Percentiles rank a stretch among this genome's conserved stretches.
Evolutionary conservation across 1,140 invertebrate genomes (phyloP).

Genomic region (Anoplolepis gracilipes): DNA sequence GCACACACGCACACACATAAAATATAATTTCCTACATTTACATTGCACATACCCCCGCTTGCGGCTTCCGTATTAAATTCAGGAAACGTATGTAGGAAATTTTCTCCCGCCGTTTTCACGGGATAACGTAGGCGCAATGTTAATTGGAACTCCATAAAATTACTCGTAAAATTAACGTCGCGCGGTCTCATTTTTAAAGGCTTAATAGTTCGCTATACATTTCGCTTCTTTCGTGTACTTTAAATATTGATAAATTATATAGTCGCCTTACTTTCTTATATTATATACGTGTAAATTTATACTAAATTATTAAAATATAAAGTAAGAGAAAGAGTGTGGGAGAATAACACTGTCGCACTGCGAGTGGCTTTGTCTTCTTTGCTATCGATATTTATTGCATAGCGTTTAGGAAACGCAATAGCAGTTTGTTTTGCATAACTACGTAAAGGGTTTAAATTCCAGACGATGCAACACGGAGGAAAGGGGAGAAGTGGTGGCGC

Average conservation of each 20-base stretch:
- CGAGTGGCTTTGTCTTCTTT: background rate
- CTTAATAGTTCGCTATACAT: background rate
- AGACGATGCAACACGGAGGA: background rate
- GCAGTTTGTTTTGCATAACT: slow-evolving; percentile 6
- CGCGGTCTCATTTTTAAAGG: background rate
- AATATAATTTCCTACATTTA: slow-evolving; percentile 63
- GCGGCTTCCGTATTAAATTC: slow-evolving; percentile 57
- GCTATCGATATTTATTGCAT: slow-evolving; percentile 11
- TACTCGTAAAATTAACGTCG: slow-evolving; percentile 46
- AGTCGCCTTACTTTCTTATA: background rate
- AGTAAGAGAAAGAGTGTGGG: too few relatives aligned
- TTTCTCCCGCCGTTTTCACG: slow-evolving; percentile 53
- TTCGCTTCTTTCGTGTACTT: background rate
- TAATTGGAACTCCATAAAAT: slow-evolving; percentile 61
- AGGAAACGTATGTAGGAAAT: slow-evolving; percentile 53
- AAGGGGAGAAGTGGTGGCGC: background rate
- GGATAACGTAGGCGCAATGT: slow-evolving; percentile 42
- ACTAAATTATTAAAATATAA: background rate
- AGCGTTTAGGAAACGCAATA: background rate
- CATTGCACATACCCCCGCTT: slow-evolving; percentile 43
- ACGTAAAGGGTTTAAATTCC: slow-evolving; percentile 21
- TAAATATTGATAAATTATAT: background rate
- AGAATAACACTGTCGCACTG: background rate
- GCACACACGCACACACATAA: background rate
- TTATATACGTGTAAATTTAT: background rate